Percentiles rank a stretch among this genome's conserved stretches.
phyloP scores from a whole-genome alignment of 2,797 vertebrate species.

The Thaleichthys pacificus region DNA sequence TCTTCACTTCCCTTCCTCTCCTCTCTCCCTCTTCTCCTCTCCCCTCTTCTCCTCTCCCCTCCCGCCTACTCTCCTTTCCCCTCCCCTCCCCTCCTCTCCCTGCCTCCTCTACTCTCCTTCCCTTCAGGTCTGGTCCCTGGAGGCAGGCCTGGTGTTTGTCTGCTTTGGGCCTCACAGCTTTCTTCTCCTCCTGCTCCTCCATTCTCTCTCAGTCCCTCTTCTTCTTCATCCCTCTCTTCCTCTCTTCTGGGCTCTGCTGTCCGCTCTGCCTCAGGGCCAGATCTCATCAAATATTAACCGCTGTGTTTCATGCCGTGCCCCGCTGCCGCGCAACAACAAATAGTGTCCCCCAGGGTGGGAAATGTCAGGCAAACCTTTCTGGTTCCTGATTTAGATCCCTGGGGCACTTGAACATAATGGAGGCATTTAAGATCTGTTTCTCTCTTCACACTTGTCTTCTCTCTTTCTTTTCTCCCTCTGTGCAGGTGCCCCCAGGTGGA shows the following conservation, averaged over 20 bases:
- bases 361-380: conserved; percentile 55
- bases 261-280: conserved; percentile 27
- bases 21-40: too few relatives aligned
- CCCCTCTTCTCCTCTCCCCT: too few relatives aligned
- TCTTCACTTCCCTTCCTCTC: too few relatives aligned
- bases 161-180: neutral
- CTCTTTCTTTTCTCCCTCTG: neutral
- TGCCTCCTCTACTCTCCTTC: too few relatives aligned
- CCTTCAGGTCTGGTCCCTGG: too few relatives aligned
- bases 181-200: too few relatives aligned
- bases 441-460: neutral
- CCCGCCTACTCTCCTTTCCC: too few relatives aligned
- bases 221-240: neutral
- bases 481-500: neutral
- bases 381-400: conserved; percentile 42
- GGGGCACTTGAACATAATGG: conserved; percentile 15
- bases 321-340: conserved; percentile 37
- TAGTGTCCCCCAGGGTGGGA: conserved; percentile 41
- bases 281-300: conserved; percentile 54
- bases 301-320: conserved; percentile 34
- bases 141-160: too few relatives aligned
- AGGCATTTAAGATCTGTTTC: neutral
- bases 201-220: neutral
- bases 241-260: neutral
- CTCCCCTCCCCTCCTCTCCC: too few relatives aligned